Evolutionary conservation across 53 echinoderm and acorn worm genomes (phyloP), one percentile per base, ranked within the genome.

Genomic region (Henricia sp.): DNA sequence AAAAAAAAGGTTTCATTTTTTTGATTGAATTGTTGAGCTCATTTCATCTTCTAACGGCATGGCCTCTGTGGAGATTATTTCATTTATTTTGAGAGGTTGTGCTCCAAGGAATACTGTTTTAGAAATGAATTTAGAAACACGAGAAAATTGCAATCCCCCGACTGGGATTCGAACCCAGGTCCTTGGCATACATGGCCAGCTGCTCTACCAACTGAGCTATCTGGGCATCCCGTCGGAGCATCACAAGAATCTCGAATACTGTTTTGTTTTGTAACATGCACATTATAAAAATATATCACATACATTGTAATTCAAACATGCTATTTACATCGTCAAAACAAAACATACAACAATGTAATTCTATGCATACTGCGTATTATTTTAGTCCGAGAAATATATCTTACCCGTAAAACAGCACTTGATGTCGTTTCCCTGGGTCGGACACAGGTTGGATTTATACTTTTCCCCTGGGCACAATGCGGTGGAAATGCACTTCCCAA

Each of bases 351-450:
- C n/a, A n/a, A n/a, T n/a, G n/a, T n/a, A n/a, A n/a, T n/a, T n/a
- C n/a, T n/a, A n/a, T n/a, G n/a, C n/a, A n/a, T n/a, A n/a, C n/a
- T n/a, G n/a, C n/a, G n/a, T n/a, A n/a, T n/a, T n/a, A n/a, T n/a
- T n/a, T n/a, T n/a, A 20, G 19, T 20, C 4, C 4, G 21, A 20
- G 4, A 20, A 55, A 55, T 5, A 6, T 35, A 8, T 20, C 13
- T 57, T 53, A 92, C 92, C 85, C 37, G 92, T 92, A 60, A 92
- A 92, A 72, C 92, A 92, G 37, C 92, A 92, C 63, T 88, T 92
- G 71, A 92, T 37, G 21, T 55, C 39, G 0, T 42, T 36, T 3
- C 54, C 50, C 34, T 88, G 88, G 24, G 88, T 60, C 17, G 92
- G 92, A 36, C 92, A 92, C 44, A 92, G 72, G 8, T 66, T 54